Conservation (phyloP, 2,797 vertebrate genomes). For the Delichon dasypus region DNA sequence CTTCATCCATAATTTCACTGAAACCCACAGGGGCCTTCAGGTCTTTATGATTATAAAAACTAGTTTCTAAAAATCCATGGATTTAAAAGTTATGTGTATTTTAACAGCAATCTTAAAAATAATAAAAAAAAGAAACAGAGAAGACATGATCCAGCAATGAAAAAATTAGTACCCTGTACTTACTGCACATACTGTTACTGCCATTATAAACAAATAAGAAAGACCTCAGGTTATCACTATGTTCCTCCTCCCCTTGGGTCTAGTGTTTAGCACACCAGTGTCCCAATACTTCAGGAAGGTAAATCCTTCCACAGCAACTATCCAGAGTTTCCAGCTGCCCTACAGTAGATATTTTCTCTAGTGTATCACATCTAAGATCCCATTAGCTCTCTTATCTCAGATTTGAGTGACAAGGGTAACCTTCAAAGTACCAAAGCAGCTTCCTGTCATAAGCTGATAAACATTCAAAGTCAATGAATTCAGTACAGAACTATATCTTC, state of each 20-base stretch:
- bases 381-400: not conserved
- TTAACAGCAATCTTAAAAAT: not conserved
- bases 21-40: not conserved
- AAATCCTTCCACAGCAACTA: not conserved
- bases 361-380: not conserved
- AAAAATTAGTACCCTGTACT: not conserved
- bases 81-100: not conserved
- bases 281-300: not conserved
- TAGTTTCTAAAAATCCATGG: not conserved
- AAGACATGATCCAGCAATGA: rapidly evolving
- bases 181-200: not conserved
- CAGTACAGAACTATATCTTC: not conserved
- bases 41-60: not conserved
- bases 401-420: not conserved
- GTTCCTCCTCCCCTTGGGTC: not conserved
- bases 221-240: not conserved
- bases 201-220: not conserved
- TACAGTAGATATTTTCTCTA: not conserved
- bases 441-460: not conserved
- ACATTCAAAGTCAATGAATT: not conserved
- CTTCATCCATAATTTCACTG: not conserved
- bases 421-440: not conserved
- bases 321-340: not conserved
- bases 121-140: not conserved
- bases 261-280: not conserved